phyloP scores from a whole-genome alignment of 2,888 invertebrate genomes.

The Hoplodrina ambigua region DNA sequence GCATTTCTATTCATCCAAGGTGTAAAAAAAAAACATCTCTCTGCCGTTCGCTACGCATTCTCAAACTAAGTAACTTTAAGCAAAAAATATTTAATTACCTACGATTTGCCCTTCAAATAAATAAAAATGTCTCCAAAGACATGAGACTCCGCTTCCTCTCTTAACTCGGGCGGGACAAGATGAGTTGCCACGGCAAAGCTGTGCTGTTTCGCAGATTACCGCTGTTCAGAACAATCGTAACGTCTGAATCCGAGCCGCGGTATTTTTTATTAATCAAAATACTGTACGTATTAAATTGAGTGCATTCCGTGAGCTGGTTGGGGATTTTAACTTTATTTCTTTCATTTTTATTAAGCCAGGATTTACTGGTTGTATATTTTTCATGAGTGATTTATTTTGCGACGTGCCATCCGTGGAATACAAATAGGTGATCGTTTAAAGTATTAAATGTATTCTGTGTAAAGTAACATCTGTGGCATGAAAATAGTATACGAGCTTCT shows the following conservation, averaged over 20 bases:
- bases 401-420: constrained; percentile 28
- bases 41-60: too few relatives aligned
- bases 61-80: too few relatives aligned
- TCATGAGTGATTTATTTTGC: constrained; percentile 47
- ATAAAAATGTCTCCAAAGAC: not conserved
- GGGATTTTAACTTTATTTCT: constrained; percentile 45
- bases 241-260: constrained; percentile 67
- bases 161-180: constrained; percentile 53
- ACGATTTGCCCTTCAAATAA: too few relatives aligned
- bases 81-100: too few relatives aligned
- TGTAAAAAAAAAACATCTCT: too few relatives aligned
- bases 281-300: constrained; percentile 44
- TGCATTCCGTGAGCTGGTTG: constrained; percentile 31
- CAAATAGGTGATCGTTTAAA: constrained; percentile 33
- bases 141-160: constrained; percentile 25
- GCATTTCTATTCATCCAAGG: too few relatives aligned
- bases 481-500: not conserved
- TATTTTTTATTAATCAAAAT: constrained; percentile 59
- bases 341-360: constrained; percentile 39
- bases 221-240: constrained; percentile 70
- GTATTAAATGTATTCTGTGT: constrained; percentile 5
- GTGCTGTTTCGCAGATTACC: constrained; percentile 78
- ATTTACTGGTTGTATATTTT: constrained; percentile 39
- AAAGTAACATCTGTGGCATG: not conserved
- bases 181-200: constrained; percentile 67